These are phyloP conservation scores for Chrysaora quinquecirrha DNA, from an alignment of 30 jellyfish, hydroid and myxozoan species.

Conservation along the genomic window DNA sequence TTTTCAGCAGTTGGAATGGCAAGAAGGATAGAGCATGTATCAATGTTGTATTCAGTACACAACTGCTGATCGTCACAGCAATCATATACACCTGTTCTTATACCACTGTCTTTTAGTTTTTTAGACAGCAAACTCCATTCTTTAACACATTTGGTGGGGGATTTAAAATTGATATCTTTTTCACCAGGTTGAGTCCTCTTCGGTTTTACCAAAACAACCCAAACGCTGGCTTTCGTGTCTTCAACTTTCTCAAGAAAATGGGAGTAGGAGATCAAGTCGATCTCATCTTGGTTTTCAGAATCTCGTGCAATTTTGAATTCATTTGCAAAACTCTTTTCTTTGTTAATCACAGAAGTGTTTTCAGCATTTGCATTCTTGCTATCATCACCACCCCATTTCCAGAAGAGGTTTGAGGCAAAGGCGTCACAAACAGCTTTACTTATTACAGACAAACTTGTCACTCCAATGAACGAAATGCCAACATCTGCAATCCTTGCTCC, in stretches of 20 bases:
- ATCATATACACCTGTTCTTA: slow-evolving; percentile 78
- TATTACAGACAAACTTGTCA: slow-evolving; percentile 45
- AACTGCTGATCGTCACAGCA: slow-evolving; percentile 62
- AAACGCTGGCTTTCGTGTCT: slow-evolving; percentile 93
- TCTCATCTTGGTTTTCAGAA: neutral
- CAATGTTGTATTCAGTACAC: slow-evolving; percentile 42
- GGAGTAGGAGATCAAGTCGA: slow-evolving; percentile 59
- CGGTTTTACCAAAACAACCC: slow-evolving; percentile 88
- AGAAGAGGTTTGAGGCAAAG: neutral
- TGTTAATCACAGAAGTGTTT: neutral
- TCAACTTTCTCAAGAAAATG: slow-evolving; percentile 85
- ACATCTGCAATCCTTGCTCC: slow-evolving; percentile 78
- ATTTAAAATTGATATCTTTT: slow-evolving; percentile 11
- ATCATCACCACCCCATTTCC: neutral
- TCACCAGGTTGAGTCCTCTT: slow-evolving; percentile 35
- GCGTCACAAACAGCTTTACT: slow-evolving; percentile 32
- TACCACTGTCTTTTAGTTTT: slow-evolving; percentile 66
- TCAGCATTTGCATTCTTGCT: neutral
- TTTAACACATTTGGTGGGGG: neutral
- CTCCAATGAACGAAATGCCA: slow-evolving; percentile 49
- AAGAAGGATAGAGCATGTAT: slow-evolving; percentile 61
- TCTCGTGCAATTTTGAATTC: neutral
- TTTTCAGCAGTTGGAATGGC: slow-evolving; percentile 90
- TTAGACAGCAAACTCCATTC: slow-evolving; percentile 69
- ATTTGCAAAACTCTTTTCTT: neutral